Percentiles rank a stretch among this genome's conserved stretches.
Conservation (phyloP, 1,140 invertebrate genomes). For the Neodiprion lecontei region DNA sequence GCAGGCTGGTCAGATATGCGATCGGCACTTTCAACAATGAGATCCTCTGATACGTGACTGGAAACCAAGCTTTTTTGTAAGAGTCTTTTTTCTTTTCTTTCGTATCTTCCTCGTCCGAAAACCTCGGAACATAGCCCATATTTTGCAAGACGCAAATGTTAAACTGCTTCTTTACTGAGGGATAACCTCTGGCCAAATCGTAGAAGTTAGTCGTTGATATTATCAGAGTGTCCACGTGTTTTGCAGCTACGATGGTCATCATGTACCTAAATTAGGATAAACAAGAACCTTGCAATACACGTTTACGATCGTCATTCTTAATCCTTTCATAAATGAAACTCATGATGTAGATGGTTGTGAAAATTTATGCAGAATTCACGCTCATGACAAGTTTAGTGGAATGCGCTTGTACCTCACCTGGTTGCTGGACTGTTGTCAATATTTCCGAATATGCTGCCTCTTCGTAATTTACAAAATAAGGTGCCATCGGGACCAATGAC, state of each 20-base stretch:
- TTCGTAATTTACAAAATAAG: constrained; percentile 15
- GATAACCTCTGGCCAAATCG: constrained; percentile 18
- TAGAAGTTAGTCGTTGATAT: constrained; percentile 23
- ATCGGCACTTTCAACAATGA: not conserved
- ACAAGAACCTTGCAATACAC: not conserved
- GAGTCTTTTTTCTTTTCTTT: not conserved
- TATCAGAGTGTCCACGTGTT: constrained; percentile 27
- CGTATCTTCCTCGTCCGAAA: not conserved
- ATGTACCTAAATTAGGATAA: constrained; percentile 16
- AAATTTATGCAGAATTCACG: too few species aligned
- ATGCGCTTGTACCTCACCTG: not conserved
- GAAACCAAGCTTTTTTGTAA: constrained; percentile 3
- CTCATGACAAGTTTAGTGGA: too few species aligned
- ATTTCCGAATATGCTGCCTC: constrained; percentile 33
- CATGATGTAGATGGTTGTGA: too few species aligned
- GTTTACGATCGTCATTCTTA: too few species aligned
- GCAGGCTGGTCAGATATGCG: not conserved
- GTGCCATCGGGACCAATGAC: constrained; percentile 32
- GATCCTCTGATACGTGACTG: not conserved
- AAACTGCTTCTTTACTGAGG: constrained; percentile 15
- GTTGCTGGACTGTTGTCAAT: constrained; percentile 23
- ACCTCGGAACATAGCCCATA: not conserved
- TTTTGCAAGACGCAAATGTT: not conserved
- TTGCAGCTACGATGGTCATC: constrained; percentile 31
- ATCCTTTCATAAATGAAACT: too few species aligned